A percentile compares a stretch with the other conserved stretches of the same genome.
phyloP scores from a whole-genome alignment of 2,888 invertebrate genomes.

The Steinernema hermaphroditum region DNA sequence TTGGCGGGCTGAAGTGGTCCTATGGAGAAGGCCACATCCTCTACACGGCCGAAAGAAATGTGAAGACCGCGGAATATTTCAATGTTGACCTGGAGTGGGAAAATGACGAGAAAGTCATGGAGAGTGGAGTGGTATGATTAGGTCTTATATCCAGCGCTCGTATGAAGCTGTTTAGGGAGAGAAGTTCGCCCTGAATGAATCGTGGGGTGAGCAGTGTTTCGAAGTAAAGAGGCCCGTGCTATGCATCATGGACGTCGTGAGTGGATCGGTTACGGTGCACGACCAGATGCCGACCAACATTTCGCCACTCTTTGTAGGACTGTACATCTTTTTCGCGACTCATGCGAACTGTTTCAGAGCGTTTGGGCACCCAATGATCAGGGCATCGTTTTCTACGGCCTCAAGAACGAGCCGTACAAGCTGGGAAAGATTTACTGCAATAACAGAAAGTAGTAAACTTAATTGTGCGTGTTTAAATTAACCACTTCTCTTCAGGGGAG shows the following conservation, averaged over 20 bases:
- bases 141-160: not conserved
- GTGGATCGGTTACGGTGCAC: slow-evolving; percentile 48
- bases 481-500: slow-evolving; percentile 42
- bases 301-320: slow-evolving; percentile 51
- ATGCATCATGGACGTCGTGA: slow-evolving; percentile 55
- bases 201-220: slow-evolving; percentile 61
- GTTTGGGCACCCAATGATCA: slow-evolving; percentile 62
- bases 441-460: slow-evolving; percentile 53
- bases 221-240: slow-evolving; percentile 59
- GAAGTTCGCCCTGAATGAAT: slow-evolving; percentile 55
- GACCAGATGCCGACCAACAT: slow-evolving; percentile 50
- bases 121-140: slow-evolving; percentile 33
- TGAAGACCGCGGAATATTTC: slow-evolving; percentile 56
- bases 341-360: slow-evolving; percentile 37
- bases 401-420: slow-evolving; percentile 52
- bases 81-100: slow-evolving; percentile 63
- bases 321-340: not conserved
- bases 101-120: slow-evolving; percentile 56
- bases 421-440: slow-evolving; percentile 61
- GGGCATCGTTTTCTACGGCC: slow-evolving; percentile 62
- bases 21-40: slow-evolving; percentile 59
- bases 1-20: slow-evolving; percentile 58
- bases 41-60: slow-evolving; percentile 59
- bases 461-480: too few relatives aligned
- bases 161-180: slow-evolving; percentile 50